Conservation (phyloP, 2,888 invertebrate genomes). For the Nephrotoma guestfalica region DNA sequence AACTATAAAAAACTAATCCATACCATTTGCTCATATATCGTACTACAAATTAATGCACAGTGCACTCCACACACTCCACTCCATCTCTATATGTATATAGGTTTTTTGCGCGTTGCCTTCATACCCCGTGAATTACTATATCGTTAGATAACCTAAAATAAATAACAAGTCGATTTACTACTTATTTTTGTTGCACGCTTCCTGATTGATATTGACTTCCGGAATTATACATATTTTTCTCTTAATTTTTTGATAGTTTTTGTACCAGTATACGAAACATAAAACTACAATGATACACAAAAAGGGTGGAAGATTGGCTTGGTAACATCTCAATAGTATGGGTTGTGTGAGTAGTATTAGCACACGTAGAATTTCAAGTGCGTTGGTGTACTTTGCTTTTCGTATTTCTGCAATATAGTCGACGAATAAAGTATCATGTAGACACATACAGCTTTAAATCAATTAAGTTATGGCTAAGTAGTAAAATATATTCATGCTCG, state of each 20-base stretch:
- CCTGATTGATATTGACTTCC: not conserved
- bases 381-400: not conserved
- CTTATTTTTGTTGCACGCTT: not conserved
- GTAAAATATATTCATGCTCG: not conserved
- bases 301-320: not conserved
- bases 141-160: not conserved
- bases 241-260: not conserved
- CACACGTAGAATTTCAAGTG: not conserved
- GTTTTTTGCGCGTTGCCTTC: not conserved
- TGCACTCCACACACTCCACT: not conserved
- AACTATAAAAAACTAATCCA: not conserved
- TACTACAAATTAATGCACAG: not conserved
- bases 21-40: not conserved
- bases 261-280: not conserved
- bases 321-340: not conserved
- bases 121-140: not conserved
- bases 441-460: not conserved
- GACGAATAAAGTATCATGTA: not conserved
- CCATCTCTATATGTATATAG: not conserved
- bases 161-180: not conserved
- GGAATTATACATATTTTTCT: not conserved
- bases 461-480: not conserved
- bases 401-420: not conserved
- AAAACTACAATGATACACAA: not conserved
- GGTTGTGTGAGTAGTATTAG: not conserved